Percentiles rank a stretch among this genome's conserved stretches.
Evolutionary conservation across 92 coral and sea anemone species (phyloP).

Genomic region (Actinernus sp.): DNA sequence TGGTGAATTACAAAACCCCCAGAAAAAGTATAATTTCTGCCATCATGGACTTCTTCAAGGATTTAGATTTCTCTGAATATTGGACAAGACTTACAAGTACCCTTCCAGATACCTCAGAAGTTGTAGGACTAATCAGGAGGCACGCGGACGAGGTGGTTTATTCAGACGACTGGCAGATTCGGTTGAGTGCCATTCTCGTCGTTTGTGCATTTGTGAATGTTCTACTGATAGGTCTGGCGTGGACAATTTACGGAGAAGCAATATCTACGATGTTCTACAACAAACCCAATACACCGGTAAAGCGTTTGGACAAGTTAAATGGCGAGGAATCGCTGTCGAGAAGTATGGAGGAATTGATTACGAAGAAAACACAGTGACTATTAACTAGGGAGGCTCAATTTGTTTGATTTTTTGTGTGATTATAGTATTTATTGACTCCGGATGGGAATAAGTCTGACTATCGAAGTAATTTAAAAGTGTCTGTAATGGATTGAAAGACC

Average conservation of each 20-base stretch:
- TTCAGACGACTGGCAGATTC: conserved; percentile 96
- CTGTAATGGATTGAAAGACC: too few species aligned
- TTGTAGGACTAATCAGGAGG: conserved; percentile 11
- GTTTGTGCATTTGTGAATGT: conserved; percentile 79
- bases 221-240: conserved; percentile 81
- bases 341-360: conserved; percentile 77
- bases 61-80: conserved; percentile 3
- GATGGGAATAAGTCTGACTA: too few species aligned
- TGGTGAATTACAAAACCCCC: too few species aligned
- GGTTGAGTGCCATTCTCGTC: conserved; percentile 76
- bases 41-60: conserved; percentile 12
- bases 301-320: conserved; percentile 40
- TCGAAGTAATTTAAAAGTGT: too few species aligned
- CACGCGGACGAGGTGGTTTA: conserved; percentile 44
- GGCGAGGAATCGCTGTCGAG: conserved; percentile 25
- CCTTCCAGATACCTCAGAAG: neutral
- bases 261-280: conserved; percentile 81
- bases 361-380: conserved; percentile 71
- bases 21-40: neutral
- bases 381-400: too few species aligned
- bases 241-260: conserved; percentile 80
- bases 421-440: too few species aligned
- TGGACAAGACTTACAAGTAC: conserved; percentile 1
- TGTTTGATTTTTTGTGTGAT: too few species aligned
- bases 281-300: conserved; percentile 68